Evolutionary conservation across 2,797 vertebrate species (phyloP).

Genomic region (Aeoliscus strigatus): DNA sequence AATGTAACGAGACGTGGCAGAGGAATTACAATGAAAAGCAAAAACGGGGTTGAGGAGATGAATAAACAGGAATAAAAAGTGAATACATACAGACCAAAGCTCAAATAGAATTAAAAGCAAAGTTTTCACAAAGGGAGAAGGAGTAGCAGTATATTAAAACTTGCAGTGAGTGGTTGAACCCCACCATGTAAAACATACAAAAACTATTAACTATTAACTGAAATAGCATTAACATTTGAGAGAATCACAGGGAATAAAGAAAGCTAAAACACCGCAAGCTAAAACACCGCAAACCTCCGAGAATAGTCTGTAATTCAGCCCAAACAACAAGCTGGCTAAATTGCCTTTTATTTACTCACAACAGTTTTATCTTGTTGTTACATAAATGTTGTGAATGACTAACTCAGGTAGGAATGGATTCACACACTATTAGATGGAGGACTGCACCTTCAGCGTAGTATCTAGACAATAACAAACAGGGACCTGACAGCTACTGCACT

Average conservation of each 20-base stretch:
- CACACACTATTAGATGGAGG: too few relatives aligned
- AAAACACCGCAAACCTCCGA: constrained; percentile 7
- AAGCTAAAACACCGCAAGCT: neutral
- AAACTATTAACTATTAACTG: constrained; percentile 10
- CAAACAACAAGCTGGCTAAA: constrained; percentile 4
- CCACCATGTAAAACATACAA: neutral
- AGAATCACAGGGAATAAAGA: constrained; percentile 1
- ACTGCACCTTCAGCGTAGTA: too few relatives aligned
- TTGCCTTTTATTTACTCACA: constrained; percentile 10
- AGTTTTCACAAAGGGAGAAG: constrained; percentile 10
- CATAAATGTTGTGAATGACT: too few relatives aligned
- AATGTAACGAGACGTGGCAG: constrained; percentile 3
- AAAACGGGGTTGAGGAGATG: neutral
- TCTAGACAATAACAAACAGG: too few relatives aligned
- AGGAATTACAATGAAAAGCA: neutral
- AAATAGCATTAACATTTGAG: constrained; percentile 3
- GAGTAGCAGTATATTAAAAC: constrained; percentile 1
- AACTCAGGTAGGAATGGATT: too few relatives aligned
- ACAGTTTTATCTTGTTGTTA: constrained; percentile 7
- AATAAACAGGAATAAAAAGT: constrained; percentile 8
- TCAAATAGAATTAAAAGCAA: constrained; percentile 6
- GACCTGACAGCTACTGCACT: too few relatives aligned
- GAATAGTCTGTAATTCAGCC: neutral
- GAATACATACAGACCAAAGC: constrained; percentile 5
- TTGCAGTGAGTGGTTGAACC: neutral